Base-by-base conservation (phyloP, 2,113 vertebrate genomes). In the Heteronetta atricapilla region DNA sequence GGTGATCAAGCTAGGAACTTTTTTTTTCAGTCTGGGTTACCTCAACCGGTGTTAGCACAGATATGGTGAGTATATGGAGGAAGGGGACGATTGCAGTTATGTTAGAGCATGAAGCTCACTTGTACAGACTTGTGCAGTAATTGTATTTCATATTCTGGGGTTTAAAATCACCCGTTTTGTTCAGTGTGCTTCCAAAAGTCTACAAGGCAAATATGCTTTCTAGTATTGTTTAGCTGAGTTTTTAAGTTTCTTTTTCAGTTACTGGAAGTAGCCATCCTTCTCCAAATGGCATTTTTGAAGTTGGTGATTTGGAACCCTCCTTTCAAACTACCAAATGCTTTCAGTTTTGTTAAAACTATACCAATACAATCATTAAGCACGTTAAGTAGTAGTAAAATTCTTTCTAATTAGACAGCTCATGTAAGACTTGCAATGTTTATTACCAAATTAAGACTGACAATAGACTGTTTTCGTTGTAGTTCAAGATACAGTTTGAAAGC, bases 1-100 rank as follows among this genome's bases (percentile, higher is more conserved):
- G 99, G 99, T 97, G 99, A 99, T 98, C 99, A 99, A 98, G 99
- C 99, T 89, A 99, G 98, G 95, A 99, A 99, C 97, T 99, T 99
- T 95, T 99, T 99, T 97, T 98, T 99, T 86, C 99, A 99, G 34
- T 99, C 99, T 87, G 99, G 99, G 67, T 98, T 99, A 97, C 99
- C 99, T 94, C 98, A 99, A 23, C 98, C 99, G n/a, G 98, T 99
- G 95, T 98, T 99, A 95, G 99, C 99, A 96, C 99, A 99, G 96
- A 99, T 99, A 98, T 99, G 99, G 99, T 99, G 98, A 98, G 98
- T 98, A 96, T 75, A 28, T 36, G 29, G 60, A 56, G 75, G 36
- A n/a, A 40, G 11, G 14, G 64, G 79, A 84, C 56, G 33, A 36
- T 15, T 69, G 40, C 6, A 44, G 7, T 91, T 86, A 7, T 14